Evolutionary conservation across 2,797 vertebrate genomes (phyloP).

Genomic region (Sebastolobus altivelis): DNA sequence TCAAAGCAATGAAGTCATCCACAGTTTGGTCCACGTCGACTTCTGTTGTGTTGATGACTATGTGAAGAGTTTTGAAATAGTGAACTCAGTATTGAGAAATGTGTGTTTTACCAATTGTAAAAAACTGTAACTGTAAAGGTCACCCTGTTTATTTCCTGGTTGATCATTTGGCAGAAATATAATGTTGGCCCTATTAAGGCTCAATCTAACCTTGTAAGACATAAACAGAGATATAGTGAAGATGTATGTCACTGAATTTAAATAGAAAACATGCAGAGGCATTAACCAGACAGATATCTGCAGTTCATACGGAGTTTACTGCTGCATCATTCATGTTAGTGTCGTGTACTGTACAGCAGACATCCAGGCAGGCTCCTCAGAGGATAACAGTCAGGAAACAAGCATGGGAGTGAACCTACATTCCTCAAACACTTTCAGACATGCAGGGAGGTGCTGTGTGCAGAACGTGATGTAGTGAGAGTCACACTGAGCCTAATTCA

Average conservation of each 20-base stretch:
- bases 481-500: slow-evolving; percentile 41
- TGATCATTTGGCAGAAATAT: not conserved
- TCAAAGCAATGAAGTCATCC: not conserved
- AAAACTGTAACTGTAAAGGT: slow-evolving; percentile 1
- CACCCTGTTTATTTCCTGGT: slow-evolving; percentile 13
- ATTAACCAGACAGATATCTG: slow-evolving; percentile 10
- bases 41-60: not conserved
- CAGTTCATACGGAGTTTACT: slow-evolving; percentile 40
- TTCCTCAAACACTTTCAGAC: slow-evolving; percentile 61
- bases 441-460: slow-evolving; percentile 47
- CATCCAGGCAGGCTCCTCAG: slow-evolving; percentile 27
- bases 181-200: not conserved
- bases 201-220: not conserved
- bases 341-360: slow-evolving; percentile 13
- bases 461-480: slow-evolving; percentile 42
- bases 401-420: slow-evolving; percentile 70
- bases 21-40: not conserved
- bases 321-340: slow-evolving; percentile 7
- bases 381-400: slow-evolving; percentile 57
- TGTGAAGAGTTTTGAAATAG: not conserved
- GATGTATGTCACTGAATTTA: not conserved
- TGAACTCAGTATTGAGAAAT: not conserved
- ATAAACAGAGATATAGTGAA: not conserved
- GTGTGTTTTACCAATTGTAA: not conserved
- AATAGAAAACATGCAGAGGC: not conserved